These are phyloP conservation scores for Ethmia dodecea DNA, from an alignment of 2,888 invertebrate genomes.

Conservation along the genomic window DNA sequence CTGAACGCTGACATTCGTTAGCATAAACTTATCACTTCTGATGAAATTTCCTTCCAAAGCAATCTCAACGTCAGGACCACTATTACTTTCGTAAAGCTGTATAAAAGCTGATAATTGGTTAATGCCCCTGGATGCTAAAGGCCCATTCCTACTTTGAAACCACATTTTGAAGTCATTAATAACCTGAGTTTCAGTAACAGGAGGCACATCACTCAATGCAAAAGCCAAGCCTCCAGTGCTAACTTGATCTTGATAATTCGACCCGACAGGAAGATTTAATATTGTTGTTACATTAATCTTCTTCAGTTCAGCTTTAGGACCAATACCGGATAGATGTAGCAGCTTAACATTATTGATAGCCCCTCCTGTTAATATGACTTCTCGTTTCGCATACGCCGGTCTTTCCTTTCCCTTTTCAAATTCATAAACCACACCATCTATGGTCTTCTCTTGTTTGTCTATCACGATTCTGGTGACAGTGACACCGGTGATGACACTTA, in stretches of 20 bases:
- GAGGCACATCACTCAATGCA: slow-evolving; percentile 45
- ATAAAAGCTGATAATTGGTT: slow-evolving; percentile 65
- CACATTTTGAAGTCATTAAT: slow-evolving; percentile 65
- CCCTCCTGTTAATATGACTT: slow-evolving; percentile 60
- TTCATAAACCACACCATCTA: slow-evolving; percentile 62
- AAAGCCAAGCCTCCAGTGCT: slow-evolving; percentile 65
- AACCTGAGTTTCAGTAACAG: slow-evolving; percentile 48
- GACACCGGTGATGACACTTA: slow-evolving; percentile 54
- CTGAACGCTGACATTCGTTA: slow-evolving; percentile 61
- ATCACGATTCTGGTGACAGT: slow-evolving; percentile 60
- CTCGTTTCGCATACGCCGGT: slow-evolving; percentile 60
- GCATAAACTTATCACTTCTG: slow-evolving; percentile 67
- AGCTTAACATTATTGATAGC: slow-evolving; percentile 65
- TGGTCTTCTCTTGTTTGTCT: slow-evolving; percentile 53
- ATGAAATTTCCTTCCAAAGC: slow-evolving; percentile 63
- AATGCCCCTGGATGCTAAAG: slow-evolving; percentile 63
- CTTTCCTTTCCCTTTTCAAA: slow-evolving; percentile 58
- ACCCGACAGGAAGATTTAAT: slow-evolving; percentile 57
- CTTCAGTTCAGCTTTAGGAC: slow-evolving; percentile 50
- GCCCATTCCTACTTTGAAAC: slow-evolving; percentile 59
- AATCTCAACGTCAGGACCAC: slow-evolving; percentile 63
- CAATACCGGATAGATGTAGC: slow-evolving; percentile 63
- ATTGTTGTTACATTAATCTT: slow-evolving; percentile 53
- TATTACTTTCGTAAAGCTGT: slow-evolving; percentile 60
- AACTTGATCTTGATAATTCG: slow-evolving; percentile 67